Base-by-base conservation (phyloP, 2,888 invertebrate species). In the Piscicola geometra region DNA sequence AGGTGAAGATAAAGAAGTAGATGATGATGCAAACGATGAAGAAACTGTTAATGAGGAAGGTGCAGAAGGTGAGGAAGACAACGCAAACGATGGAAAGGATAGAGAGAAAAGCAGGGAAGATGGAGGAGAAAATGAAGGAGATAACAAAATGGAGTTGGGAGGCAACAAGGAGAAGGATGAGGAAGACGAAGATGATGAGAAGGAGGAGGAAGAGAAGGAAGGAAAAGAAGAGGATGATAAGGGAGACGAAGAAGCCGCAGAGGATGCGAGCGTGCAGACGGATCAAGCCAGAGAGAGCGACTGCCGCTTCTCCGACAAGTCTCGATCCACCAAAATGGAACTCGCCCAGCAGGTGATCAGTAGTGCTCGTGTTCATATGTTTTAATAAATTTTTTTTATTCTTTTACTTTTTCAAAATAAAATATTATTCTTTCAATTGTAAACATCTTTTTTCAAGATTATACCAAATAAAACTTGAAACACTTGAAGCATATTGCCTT, bases 41-140 rank as follows among this genome's bases (percentile, higher is more conserved):
- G 70, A 71, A 60, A 86, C 86, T 0, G 86, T 88, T 3, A 56
- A 70, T n/a, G 87, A 88, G 74, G 85, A 88, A 1, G 60, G 69
- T 35, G 36, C 52, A 18, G 36, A 71, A n/a, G 67, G 50, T 0
- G 66, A 33, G 21, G 67, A 74, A 9, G 75, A 70, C 18, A 33
- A 36, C 1, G 69, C 15, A 33, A 47, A 70, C 28, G 52, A 69
- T 21, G 69, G 33, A 41, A 68, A 75, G n/a, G 64, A 70, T 18
- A n/a, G 21, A 18, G 41, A 18, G 15, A 66, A 28, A 35, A 50
- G 66, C n/a, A 35, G 41, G 1, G 33, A 47, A n/a, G 52, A 69
- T 1, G 68, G 28, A 1, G 52, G 15, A 3, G 33, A 68, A n/a
- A 25, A 56, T 18, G 56, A 75, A 25, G 67, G 28, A 0, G 35